Conservation (phyloP, 2,797 vertebrate genomes). For the Chromobotia macracanthus region DNA sequence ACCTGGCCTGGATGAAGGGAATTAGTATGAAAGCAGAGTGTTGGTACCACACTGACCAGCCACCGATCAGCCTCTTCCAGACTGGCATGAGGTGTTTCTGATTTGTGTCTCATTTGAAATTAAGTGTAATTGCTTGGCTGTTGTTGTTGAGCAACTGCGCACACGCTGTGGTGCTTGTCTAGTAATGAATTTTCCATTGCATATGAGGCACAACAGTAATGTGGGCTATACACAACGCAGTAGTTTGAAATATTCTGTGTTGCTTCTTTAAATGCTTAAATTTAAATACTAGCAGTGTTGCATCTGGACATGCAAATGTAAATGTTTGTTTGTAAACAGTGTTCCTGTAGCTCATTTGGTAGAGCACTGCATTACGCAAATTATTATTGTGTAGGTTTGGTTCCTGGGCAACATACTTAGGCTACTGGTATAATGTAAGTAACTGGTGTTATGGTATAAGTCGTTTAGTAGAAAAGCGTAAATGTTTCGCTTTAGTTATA, state of each 20-base stretch:
- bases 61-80: conserved; percentile 1
- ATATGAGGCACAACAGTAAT: conserved; percentile 13
- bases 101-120: conserved; percentile 22
- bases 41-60: conserved; percentile 27
- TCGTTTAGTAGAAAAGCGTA: too few species aligned
- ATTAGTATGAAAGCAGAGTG: conserved; percentile 1
- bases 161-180: background rate
- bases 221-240: background rate
- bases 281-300: too few species aligned
- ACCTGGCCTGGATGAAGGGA: conserved; percentile 32
- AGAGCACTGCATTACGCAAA: too few species aligned
- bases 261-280: too few species aligned
- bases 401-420: too few species aligned
- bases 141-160: background rate
- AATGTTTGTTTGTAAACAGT: too few species aligned
- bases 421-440: too few species aligned
- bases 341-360: too few species aligned
- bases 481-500: too few species aligned
- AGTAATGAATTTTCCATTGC: conserved; percentile 13
- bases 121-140: conserved; percentile 11
- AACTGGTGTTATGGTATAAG: too few species aligned
- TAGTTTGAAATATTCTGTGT: background rate
- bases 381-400: too few species aligned
- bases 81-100: background rate
- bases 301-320: too few species aligned